These are phyloP conservation scores for Zophobas atratus DNA, from an alignment of 1,140 invertebrate species.

Conservation along the genomic window DNA sequence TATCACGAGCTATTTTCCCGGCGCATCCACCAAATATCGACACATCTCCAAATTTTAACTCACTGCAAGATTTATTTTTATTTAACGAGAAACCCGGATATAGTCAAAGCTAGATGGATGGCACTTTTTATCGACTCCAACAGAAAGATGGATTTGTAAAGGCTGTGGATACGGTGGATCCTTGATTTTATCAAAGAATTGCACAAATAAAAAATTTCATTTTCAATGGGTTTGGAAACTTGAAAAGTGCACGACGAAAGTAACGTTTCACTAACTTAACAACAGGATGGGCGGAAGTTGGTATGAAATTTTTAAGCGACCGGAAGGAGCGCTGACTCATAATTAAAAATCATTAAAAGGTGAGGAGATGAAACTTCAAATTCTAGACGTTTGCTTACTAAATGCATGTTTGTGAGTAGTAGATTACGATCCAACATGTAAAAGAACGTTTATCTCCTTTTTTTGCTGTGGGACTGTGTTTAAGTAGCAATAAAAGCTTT, in stretches of 20 bases:
- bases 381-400: no score
- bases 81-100: constrained; percentile 24
- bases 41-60: constrained; percentile 22
- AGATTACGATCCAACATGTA: no score
- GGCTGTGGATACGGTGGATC: background rate
- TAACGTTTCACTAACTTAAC: no score
- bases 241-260: background rate
- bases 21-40: constrained; percentile 25
- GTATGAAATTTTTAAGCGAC: background rate
- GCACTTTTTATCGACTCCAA: constrained; percentile 21
- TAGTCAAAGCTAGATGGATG: constrained; percentile 33
- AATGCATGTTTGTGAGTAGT: no score
- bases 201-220: background rate
- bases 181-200: constrained; percentile 27
- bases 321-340: background rate
- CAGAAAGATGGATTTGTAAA: constrained; percentile 31
- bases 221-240: background rate
- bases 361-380: no score
- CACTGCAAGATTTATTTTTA: constrained; percentile 23
- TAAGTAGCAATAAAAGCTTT: no score
- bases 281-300: background rate
- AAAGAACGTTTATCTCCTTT: no score
- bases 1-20: background rate
- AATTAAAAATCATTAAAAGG: background rate
- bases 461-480: no score